Conservation (phyloP, 2,888 invertebrate genomes). For the Apodemia mormo region DNA sequence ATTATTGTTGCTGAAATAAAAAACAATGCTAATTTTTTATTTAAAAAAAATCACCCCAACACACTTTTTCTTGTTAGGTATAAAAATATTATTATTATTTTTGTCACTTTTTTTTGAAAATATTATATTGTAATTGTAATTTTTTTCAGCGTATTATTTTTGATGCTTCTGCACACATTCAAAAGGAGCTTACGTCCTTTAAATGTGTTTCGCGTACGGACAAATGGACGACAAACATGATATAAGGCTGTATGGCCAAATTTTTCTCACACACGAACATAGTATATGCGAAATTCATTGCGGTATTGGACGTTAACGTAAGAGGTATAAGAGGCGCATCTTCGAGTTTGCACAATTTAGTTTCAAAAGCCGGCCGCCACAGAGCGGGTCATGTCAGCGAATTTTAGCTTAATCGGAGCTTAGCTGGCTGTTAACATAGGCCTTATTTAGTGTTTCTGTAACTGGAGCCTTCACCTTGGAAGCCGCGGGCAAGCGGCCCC, state of each 20-base stretch:
- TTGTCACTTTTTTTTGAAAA: no score
- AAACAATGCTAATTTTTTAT: no score
- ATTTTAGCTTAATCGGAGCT: constrained; percentile 58
- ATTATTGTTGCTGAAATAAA: no score
- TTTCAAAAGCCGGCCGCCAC: constrained; percentile 71
- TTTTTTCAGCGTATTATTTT: not conserved
- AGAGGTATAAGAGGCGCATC: constrained; percentile 81
- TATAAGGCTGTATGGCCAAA: constrained; percentile 51
- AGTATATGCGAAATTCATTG: constrained; percentile 76
- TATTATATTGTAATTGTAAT: no score
- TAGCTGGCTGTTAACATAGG: constrained; percentile 50
- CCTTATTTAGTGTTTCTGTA: constrained; percentile 52
- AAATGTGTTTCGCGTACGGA: not conserved
- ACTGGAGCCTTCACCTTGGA: constrained; percentile 45
- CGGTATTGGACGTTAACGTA: constrained; percentile 77
- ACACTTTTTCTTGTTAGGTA: no score
- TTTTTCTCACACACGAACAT: constrained; percentile 61
- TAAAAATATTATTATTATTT: no score
- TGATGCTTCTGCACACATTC: constrained; percentile 7
- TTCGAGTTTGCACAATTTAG: constrained; percentile 80
- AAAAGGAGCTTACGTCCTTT: constrained; percentile 20
- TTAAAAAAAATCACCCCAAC: no score
- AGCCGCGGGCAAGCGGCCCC: constrained; percentile 57
- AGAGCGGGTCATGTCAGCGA: constrained; percentile 73
- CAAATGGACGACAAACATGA: not conserved